A percentile compares a stretch with the other conserved stretches of the same genome.
These are phyloP conservation scores for Scaptomyza parva DNA, from an alignment of 2,888 invertebrate genomes.

Conservation along the genomic window DNA sequence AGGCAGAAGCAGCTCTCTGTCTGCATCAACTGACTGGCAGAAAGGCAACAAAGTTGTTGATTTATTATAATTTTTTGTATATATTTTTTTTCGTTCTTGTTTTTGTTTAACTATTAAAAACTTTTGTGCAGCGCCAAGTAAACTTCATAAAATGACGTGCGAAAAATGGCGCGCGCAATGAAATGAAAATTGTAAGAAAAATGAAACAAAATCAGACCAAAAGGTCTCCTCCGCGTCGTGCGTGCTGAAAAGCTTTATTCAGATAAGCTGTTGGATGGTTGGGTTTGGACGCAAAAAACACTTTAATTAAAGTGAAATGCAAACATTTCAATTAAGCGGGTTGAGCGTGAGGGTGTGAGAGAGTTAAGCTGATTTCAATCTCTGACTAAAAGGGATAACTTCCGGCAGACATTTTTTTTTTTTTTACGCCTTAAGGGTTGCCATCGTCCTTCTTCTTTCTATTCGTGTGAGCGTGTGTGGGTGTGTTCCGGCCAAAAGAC, in stretches of 20 bases:
- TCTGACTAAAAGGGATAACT: slow-evolving; percentile 78
- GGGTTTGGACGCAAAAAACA: slow-evolving; percentile 30
- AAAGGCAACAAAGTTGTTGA: slow-evolving; percentile 46
- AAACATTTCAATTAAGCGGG: slow-evolving; percentile 78
- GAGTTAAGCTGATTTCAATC: slow-evolving; percentile 76
- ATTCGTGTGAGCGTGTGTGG: slow-evolving; percentile 32
- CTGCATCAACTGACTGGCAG: slow-evolving; percentile 16
- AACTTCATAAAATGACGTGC: slow-evolving; percentile 73
- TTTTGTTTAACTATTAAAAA: slow-evolving; percentile 66
- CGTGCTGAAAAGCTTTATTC: slow-evolving; percentile 45
- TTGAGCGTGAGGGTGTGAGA: too few relatives aligned
- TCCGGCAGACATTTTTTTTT: slow-evolving; percentile 67
- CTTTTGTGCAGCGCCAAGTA: slow-evolving; percentile 54
- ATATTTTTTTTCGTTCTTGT: neutral
- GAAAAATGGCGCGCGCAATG: slow-evolving; percentile 52
- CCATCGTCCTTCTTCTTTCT: slow-evolving; percentile 16
- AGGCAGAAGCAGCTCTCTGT: too few relatives aligned
- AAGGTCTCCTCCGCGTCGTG: slow-evolving; percentile 21
- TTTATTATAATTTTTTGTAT: neutral
- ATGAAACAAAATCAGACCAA: slow-evolving; percentile 11
- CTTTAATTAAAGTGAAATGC: slow-evolving; percentile 77
- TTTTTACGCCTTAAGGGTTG: slow-evolving; percentile 47
- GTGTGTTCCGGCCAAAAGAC: slow-evolving; percentile 31
- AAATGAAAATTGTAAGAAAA: slow-evolving; percentile 53
- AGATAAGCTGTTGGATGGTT: neutral